Conservation (phyloP, 1,140 invertebrate species). For the Diachasmimorpha longicaudata region DNA sequence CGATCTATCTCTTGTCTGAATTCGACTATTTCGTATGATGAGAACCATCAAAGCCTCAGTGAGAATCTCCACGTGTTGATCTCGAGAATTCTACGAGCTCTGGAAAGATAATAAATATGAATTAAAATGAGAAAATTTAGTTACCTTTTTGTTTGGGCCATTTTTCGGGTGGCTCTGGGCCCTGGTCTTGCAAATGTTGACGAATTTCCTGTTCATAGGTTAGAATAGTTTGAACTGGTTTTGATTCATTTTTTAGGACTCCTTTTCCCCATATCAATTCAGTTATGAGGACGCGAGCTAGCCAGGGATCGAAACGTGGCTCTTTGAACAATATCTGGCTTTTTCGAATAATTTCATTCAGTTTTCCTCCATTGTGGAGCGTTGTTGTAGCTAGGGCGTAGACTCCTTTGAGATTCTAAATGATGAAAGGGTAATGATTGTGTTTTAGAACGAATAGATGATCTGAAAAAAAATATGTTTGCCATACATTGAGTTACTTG, state of each 20-base stretch:
- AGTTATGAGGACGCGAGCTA: constrained; percentile 78
- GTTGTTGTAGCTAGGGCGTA: constrained; percentile 77
- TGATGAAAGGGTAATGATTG: constrained; percentile 19
- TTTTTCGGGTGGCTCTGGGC: constrained; percentile 23
- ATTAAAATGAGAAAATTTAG: constrained; percentile 33
- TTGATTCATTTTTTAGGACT: constrained; percentile 69
- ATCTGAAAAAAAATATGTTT: too few relatives aligned
- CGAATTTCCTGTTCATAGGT: constrained; percentile 68
- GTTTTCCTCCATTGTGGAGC: constrained; percentile 69
- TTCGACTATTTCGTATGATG: constrained; percentile 55
- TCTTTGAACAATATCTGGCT: constrained; percentile 72
- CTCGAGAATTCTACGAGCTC: constrained; percentile 35
- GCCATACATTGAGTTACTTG: too few relatives aligned
- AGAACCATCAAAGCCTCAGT: constrained; percentile 50
- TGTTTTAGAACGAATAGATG: not conserved
- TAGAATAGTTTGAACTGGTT: constrained; percentile 73
- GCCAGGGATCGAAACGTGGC: constrained; percentile 70
- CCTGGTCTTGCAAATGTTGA: constrained; percentile 46
- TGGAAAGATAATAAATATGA: constrained; percentile 49
- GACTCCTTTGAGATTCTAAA: constrained; percentile 47
- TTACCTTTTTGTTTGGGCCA: constrained; percentile 51
- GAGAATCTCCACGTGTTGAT: not conserved
- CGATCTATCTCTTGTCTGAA: constrained; percentile 47
- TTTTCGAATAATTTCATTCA: constrained; percentile 71
- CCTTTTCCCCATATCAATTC: constrained; percentile 84